Evolutionary conservation across 1,140 invertebrate species (phyloP).

Genomic region (Bombus terrestris): DNA sequence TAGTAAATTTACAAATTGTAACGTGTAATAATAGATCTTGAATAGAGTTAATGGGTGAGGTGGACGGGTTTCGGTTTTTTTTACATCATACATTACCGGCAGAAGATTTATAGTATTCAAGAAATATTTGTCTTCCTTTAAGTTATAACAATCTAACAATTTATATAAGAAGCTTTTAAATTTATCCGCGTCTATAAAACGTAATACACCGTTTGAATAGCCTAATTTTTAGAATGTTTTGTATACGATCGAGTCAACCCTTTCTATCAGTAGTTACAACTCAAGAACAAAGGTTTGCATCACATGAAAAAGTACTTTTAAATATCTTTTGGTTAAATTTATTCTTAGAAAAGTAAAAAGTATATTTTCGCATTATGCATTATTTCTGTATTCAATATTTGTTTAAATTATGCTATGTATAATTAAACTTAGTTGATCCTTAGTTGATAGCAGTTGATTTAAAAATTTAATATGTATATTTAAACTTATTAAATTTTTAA

Average conservation of each 20-base stretch:
- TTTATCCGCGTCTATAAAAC: neutral
- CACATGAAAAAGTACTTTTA: neutral
- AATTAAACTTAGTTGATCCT: neutral
- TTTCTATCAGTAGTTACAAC: neutral
- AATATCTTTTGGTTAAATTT: neutral
- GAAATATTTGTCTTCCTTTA: neutral
- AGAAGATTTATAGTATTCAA: neutral
- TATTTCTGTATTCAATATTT: neutral
- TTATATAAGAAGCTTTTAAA: neutral
- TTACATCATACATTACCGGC: neutral
- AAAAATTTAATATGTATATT: neutral
- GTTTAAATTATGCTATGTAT: neutral
- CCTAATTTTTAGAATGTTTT: slow-evolving; percentile 10
- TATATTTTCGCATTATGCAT: neutral
- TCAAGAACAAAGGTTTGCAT: slow-evolving; percentile 31
- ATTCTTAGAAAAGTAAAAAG: neutral
- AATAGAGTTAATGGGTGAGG: neutral
- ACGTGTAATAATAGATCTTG: neutral
- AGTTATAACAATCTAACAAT: neutral
- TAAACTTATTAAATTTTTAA: neutral
- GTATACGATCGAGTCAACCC: neutral
- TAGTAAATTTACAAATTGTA: neutral
- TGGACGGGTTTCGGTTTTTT: slow-evolving; percentile 30
- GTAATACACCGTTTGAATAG: neutral
- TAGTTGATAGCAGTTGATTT: no score